A percentile compares a stretch with the other conserved stretches of the same genome.
Evolutionary conservation across 1,140 invertebrate genomes (phyloP).

Genomic region (Cryptotermes secundus): DNA sequence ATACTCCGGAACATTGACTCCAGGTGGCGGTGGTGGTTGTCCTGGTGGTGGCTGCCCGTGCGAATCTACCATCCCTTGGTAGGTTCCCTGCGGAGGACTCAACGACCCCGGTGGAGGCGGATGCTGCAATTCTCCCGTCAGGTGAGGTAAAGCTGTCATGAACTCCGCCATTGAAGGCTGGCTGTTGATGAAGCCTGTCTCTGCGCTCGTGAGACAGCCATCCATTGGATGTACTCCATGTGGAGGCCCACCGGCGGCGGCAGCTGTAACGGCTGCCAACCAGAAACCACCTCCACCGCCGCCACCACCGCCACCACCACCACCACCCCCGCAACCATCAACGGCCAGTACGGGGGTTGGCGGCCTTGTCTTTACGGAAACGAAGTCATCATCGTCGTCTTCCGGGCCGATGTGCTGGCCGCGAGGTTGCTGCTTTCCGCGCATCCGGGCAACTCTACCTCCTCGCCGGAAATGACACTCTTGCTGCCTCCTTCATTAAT

Average conservation of each 20-base stretch:
- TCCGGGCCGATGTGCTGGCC: constrained; percentile 42
- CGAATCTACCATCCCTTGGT: constrained; percentile 36
- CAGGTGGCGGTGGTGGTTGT: constrained; percentile 54
- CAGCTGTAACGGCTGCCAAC: constrained; percentile 56
- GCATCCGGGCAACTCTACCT: constrained; percentile 42
- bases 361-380: constrained; percentile 48
- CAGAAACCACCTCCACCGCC: constrained; percentile 48
- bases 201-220: constrained; percentile 53
- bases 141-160: constrained; percentile 76
- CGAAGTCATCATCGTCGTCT: constrained; percentile 45
- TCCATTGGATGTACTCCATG: constrained; percentile 47
- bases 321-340: constrained; percentile 44
- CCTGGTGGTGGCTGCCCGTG: constrained; percentile 50
- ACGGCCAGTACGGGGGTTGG: constrained; percentile 52
- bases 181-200: constrained; percentile 88
- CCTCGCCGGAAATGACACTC: background rate
- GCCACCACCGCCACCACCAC: constrained; percentile 39
- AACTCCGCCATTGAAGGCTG: constrained; percentile 93
- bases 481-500: background rate
- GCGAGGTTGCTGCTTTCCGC: constrained; percentile 43
- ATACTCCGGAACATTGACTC: constrained; percentile 85
- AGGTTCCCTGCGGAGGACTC: constrained; percentile 51
- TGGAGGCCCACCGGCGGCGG: constrained; percentile 50
- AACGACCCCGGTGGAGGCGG: constrained; percentile 55
- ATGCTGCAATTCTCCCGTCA: constrained; percentile 54